Conservation (phyloP, 1,140 invertebrate genomes). For the Pomacea maculata region DNA sequence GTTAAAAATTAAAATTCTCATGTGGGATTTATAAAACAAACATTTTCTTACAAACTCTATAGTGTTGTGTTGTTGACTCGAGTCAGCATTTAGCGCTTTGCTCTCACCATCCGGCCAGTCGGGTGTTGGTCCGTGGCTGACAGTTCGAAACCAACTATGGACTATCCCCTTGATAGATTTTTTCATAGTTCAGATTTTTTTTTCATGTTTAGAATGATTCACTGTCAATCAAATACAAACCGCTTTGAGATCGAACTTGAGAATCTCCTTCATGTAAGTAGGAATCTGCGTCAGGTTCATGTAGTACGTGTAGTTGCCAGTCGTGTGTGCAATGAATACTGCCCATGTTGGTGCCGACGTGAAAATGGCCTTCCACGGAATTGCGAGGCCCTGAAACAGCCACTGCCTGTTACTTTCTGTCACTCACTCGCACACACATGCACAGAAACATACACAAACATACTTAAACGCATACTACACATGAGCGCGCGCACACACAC, state of each 20-base stretch:
- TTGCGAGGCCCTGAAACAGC: background rate
- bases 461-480: too few species aligned
- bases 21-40: too few species aligned
- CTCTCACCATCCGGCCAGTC: too few species aligned
- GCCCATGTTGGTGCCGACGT: constrained; percentile 86
- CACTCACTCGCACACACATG: too few species aligned
- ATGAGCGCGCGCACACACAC: too few species aligned
- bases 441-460: too few species aligned
- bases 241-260: constrained; percentile 48
- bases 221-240: constrained; percentile 14
- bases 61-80: too few species aligned
- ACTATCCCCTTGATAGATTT: too few species aligned
- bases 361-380: constrained; percentile 58
- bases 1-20: too few species aligned
- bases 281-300: constrained; percentile 40
- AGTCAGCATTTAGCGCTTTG: too few species aligned
- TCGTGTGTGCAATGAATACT: constrained; percentile 66
- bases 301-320: constrained; percentile 43
- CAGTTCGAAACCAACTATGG: background rate
- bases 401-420: background rate
- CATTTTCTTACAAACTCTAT: too few species aligned
- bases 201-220: background rate
- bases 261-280: constrained; percentile 49
- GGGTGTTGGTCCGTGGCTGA: background rate
- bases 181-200: background rate